Evolutionary conservation across 1,140 invertebrate species (phyloP), one percentile per base, ranked within the genome.

Genomic region (Sycophaga agraensis): DNA sequence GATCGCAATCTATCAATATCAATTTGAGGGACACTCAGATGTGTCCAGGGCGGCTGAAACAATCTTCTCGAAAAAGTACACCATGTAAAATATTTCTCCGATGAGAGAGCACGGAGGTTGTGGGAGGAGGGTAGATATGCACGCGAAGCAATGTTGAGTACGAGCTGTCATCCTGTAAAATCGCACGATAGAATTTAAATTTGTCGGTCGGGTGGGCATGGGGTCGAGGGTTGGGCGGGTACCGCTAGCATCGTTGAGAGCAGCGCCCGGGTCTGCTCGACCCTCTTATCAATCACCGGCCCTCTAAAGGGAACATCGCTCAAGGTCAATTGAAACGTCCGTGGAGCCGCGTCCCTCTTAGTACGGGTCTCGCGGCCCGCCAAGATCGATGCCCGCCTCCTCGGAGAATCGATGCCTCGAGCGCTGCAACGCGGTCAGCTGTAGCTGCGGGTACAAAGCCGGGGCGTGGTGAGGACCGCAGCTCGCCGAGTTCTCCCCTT

Each of bases 361-460:
- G n/a, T n/a, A n/a, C n/a, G n/a, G n/a, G n/a, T 31, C 12, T 46
- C 48, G 2, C 43, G 9, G 17, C 26, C 21, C 49, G 9, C 26
- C 4, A 28, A 26, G 35, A 53, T 40, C 37, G 24, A 37, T 42
- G 42, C 35, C 12, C 21, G 34, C 49, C 54, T 31, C 28, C 11
- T 31, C 39, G 24, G 34, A 21, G 57, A 42, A 34, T 43, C 37
- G 35, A 35, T 35, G 57, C 9, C 16, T 49, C 17, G 28, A 26
- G 14, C 54, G 31, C 48, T 26, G 5, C 28, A 19, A 22, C 21
- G 35, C 26, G 48, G 39, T 51, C 57, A 59, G 74, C 75, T 57
- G 68, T 61, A 65, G 63, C 64, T 48, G 54, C 59, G 58, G 57
- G 59, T n/a, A n/a, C n/a, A n/a, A n/a, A n/a, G n/a, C n/a, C n/a